Percentiles rank a stretch among this genome's conserved stretches.
Evolutionary conservation across 2,888 invertebrate genomes (phyloP).

Genomic region (Brenthis hecate): DNA sequence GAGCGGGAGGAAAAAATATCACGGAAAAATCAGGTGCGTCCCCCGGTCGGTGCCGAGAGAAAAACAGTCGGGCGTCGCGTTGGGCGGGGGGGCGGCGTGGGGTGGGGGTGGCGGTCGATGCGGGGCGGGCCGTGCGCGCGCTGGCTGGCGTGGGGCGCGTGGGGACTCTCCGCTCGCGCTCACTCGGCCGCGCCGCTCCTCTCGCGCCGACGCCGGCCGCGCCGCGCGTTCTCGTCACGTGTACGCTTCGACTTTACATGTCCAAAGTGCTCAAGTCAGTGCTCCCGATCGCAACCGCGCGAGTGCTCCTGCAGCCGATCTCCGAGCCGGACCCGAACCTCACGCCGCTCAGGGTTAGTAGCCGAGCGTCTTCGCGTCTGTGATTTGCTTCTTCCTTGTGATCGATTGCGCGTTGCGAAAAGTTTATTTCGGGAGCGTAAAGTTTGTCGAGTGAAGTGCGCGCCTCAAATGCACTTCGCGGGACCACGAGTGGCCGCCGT

Average conservation of each 20-base stretch:
- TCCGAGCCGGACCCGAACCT: slow-evolving; percentile 74
- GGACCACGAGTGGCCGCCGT: slow-evolving; percentile 72
- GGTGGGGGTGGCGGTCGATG: slow-evolving; percentile 70
- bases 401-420: slow-evolving; percentile 63
- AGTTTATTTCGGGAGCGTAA: slow-evolving; percentile 74
- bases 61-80: slow-evolving; percentile 74
- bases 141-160: slow-evolving; percentile 68
- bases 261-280: slow-evolving; percentile 80
- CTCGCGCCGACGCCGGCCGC: slow-evolving; percentile 74
- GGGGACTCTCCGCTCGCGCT: slow-evolving; percentile 58
- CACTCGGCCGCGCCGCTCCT: slow-evolving; percentile 73
- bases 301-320: slow-evolving; percentile 76
- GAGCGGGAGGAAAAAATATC: slow-evolving; percentile 82
- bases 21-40: slow-evolving; percentile 83
- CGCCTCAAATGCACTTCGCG: slow-evolving; percentile 73
- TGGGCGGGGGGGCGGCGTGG: slow-evolving; percentile 60
- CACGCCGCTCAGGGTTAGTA: slow-evolving; percentile 79
- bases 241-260: slow-evolving; percentile 72
- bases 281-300: slow-evolving; percentile 77
- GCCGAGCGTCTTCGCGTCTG: slow-evolving; percentile 50
- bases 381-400: slow-evolving; percentile 55
- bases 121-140: slow-evolving; percentile 65
- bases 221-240: slow-evolving; percentile 70
- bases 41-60: slow-evolving; percentile 78
- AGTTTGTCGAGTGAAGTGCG: slow-evolving; percentile 76